These are phyloP conservation scores for Cnemophilus loriae DNA, from an alignment of 2,113 vertebrate species.

Conservation along the genomic window DNA sequence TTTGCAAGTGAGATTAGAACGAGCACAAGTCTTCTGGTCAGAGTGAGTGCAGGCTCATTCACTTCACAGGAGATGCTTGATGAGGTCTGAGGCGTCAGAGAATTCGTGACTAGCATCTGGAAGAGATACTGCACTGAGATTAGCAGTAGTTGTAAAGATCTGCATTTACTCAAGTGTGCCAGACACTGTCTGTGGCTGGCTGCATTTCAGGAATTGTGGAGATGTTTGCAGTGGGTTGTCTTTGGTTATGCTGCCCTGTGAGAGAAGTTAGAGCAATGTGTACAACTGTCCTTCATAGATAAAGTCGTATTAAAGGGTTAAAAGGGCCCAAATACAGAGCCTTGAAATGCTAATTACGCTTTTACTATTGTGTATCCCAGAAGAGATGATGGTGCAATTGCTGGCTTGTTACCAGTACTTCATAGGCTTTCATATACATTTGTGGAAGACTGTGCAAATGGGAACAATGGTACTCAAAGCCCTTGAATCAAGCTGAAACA, in stretches of 20 bases:
- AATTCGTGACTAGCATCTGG: background rate
- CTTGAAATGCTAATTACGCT: conserved; percentile 55
- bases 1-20: background rate
- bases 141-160: background rate
- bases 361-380: conserved; percentile 8
- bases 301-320: conserved; percentile 13
- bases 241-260: background rate
- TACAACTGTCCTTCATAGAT: background rate
- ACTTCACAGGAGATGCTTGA: background rate
- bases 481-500: conserved; percentile 44
- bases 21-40: background rate
- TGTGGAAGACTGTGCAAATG: conserved; percentile 9
- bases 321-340: conserved; percentile 10
- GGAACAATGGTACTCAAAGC: conserved; percentile 21
- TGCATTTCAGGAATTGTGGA: background rate
- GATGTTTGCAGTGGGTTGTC: background rate
- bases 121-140: background rate
- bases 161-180: background rate
- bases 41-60: background rate
- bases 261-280: background rate
- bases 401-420: conserved; percentile 12
- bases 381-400: conserved; percentile 33
- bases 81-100: background rate
- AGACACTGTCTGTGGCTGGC: background rate
- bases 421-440: conserved; percentile 30